Conservation (phyloP, 2,888 invertebrate species). For the Dynastes tityus region DNA sequence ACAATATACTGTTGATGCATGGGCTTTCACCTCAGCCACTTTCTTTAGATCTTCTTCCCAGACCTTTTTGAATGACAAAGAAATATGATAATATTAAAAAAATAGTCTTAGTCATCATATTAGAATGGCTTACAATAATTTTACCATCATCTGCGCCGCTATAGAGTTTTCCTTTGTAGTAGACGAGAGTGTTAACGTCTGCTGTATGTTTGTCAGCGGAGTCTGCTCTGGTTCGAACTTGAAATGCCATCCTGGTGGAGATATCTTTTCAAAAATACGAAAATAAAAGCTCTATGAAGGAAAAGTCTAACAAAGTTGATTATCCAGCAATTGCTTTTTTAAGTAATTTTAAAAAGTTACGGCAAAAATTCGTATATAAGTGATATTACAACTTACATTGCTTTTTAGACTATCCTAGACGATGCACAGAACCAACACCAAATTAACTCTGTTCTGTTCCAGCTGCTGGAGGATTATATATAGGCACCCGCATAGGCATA, state of each 20-base stretch:
- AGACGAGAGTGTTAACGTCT: constrained; percentile 69
- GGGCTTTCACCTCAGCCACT: constrained; percentile 72
- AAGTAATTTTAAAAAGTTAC: no score
- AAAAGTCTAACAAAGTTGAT: not conserved
- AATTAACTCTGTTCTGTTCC: constrained; percentile 7
- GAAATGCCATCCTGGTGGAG: constrained; percentile 59
- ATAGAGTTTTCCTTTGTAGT: constrained; percentile 69
- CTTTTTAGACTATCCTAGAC: not conserved
- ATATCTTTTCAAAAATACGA: no score
- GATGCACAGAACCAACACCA: constrained; percentile 1
- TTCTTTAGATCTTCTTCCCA: constrained; percentile 71
- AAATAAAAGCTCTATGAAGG: not conserved
- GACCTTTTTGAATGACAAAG: constrained; percentile 64
- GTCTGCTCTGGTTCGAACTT: constrained; percentile 64
- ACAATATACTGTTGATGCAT: constrained; percentile 76
- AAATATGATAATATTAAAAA: not conserved
- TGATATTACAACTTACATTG: not conserved
- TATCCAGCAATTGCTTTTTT: no score
- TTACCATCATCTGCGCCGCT: constrained; percentile 72
- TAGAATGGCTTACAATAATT: constrained; percentile 68
- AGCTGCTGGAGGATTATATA: constrained; percentile 8
- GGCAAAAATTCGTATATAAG: not conserved
- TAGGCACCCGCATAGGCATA: not conserved
- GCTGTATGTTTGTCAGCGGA: constrained; percentile 69
- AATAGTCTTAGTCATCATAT: no score